Base-by-base conservation (phyloP, 2,888 invertebrate species). In the Caenorhabditis doughertyi region DNA sequence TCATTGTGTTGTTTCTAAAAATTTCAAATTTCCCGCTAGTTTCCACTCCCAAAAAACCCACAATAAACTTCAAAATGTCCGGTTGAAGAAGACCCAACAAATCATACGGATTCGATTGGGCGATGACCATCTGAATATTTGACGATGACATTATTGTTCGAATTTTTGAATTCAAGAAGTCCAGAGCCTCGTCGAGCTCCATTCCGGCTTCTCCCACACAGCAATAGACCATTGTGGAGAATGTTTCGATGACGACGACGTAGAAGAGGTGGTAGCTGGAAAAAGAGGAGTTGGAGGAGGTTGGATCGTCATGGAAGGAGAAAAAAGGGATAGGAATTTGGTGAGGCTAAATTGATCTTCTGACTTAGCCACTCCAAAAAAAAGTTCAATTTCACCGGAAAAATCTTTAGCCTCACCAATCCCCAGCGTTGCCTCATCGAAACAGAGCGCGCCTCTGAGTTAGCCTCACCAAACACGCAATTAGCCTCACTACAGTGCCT, bases 201-300 rank as follows among this genome's bases (percentile, higher is more conserved):
- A 81, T 60, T 27, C 74, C 79, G 13, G 23, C 18, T 64, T 87
- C 85, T 8, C 64, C 79, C 32, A 85, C 62, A 53, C 83, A 84
- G 23, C 68, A 53, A 42, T 81, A 87, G 29, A 87, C 73, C 65
- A 87, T 80, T 16, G 81, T 79, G 60, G 81, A 84, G 51, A 79
- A 81, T 2, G 83, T 56, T 35, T 84, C 85, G 44, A 76, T 51
- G 35, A 73, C 76, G 9, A 87, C 85, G 8, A 67, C 47, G 62
- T 74, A 87, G 58, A 65, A 74, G 5, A 87, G 42, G 9, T 81
- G 58, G 47, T 60, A 81, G 0, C 85, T 85, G 83, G 18, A 84
- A 73, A n/a, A n/a, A n/a, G n/a, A n/a, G n/a, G n/a, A n/a, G n/a
- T n/a, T n/a, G n/a, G n/a, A n/a, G n/a, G n/a, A n/a, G n/a, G n/a